A percentile compares a stretch with the other conserved stretches of the same genome.
Conservation (phyloP, 2,888 invertebrate species). For the Sesamia inferens region DNA sequence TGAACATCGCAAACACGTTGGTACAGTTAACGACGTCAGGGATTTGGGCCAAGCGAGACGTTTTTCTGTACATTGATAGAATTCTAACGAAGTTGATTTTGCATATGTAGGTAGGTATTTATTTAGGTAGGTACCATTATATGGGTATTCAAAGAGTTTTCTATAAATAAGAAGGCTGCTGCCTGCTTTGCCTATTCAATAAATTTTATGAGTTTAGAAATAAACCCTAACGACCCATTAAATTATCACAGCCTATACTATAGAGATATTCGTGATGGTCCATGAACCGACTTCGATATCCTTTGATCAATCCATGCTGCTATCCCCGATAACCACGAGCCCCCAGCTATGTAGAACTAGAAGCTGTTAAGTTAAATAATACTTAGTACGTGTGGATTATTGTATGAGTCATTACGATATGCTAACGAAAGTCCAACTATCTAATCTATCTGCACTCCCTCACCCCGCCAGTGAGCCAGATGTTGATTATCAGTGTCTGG, state of each 20-base stretch:
- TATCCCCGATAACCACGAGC: no score
- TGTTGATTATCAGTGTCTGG: no score
- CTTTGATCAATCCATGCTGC: no score
- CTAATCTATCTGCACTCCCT: not conserved
- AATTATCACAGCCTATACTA: no score
- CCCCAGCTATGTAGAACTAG: not conserved
- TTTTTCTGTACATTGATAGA: conserved; percentile 18
- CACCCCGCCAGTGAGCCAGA: no score
- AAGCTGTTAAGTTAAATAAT: not conserved
- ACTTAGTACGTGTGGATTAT: not conserved
- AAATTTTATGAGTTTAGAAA: not conserved
- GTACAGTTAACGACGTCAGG: conserved; percentile 47
- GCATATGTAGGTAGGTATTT: conserved; percentile 1
- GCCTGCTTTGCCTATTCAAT: no score
- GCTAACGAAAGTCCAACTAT: not conserved
- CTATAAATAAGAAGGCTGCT: conserved; percentile 1
- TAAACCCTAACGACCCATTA: not conserved
- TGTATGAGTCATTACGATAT: not conserved
- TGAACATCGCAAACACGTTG: conserved; percentile 5
- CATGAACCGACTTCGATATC: no score
- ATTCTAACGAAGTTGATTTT: conserved; percentile 34
- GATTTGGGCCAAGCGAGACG: conserved; percentile 37
- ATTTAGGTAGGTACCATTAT: conserved; percentile 6
- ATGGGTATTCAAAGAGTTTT: conserved; percentile 6
- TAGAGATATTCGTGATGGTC: no score